A percentile compares a stretch with the other conserved stretches of the same genome.
These are phyloP conservation scores for Cryptophagus acutangulus DNA, from an alignment of 2,888 invertebrate genomes.

Conservation along the genomic window DNA sequence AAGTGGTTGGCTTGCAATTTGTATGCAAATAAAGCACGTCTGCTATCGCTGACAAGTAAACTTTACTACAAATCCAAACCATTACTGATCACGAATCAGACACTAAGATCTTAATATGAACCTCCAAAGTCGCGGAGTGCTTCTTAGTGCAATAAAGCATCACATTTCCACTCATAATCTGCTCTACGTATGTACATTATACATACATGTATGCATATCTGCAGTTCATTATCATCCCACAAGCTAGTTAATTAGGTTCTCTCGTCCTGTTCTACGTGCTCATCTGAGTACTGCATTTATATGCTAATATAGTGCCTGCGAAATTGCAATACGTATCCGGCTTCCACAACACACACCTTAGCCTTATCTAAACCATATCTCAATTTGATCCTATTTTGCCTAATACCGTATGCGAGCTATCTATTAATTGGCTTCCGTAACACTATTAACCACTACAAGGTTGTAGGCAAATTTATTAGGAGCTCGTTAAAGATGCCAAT, in stretches of 20 bases:
- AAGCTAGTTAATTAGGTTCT: slow-evolving; percentile 3
- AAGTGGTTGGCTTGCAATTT: slow-evolving; percentile 7
- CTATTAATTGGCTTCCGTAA: no score
- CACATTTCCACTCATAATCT: no score
- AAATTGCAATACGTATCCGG: slow-evolving; percentile 6
- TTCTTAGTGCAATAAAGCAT: no score
- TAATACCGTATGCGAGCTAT: no score
- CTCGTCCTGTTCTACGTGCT: slow-evolving; percentile 3
- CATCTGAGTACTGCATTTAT: slow-evolving; percentile 3
- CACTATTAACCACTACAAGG: no score
- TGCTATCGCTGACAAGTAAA: slow-evolving; percentile 4
- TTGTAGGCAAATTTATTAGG: no score
- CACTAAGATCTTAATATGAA: no score
- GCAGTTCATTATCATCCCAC: slow-evolving; percentile 4
- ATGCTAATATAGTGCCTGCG: slow-evolving; percentile 8
- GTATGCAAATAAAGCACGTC: slow-evolving; percentile 6
- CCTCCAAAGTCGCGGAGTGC: no score
- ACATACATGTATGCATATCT: background rate
- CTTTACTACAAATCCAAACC: background rate
- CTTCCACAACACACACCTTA: slow-evolving; percentile 2
- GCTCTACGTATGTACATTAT: no score
- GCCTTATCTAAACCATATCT: background rate
- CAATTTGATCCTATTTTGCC: no score
- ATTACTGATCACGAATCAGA: background rate
- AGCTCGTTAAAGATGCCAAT: no score